Evolutionary conservation across 1,140 invertebrate species (phyloP), one percentile per base, ranked within the genome.

Genomic region (Orchestia grillus): DNA sequence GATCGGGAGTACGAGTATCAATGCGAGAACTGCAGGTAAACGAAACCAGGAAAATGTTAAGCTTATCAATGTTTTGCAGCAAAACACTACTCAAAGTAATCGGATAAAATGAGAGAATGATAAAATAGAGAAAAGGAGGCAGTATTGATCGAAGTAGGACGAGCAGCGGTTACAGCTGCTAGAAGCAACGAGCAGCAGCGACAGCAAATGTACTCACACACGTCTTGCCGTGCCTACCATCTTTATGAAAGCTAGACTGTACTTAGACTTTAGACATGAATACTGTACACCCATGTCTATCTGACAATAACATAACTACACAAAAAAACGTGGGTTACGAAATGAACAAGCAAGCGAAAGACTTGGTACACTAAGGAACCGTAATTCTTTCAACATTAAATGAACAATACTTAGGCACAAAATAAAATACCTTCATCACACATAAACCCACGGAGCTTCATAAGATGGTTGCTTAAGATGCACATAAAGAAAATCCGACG

Each of bases 141-240:
- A 42, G 88, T 90, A 90, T 90, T 90, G 88, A 90, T 90, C 88
- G 88, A 11, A 28, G 88, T 77, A 77, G 88, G 88, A 90, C 88
- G 42, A 41, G 88, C 88, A 44, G 88, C 88, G 43, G 88, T 90
- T 90, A 90, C 88, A 90, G 88, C 88, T 90, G 88, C 88, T 41
- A 4, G 88, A 90, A 41, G 88, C 36, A 28, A 90, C 41, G 28
- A 42, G 88, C 88, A 90, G 88, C 88, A 90, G 88, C 88, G 16
- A 44, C 88, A 42, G 88, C 88, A 90, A 41, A 6, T 87, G 88
- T 43, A 90, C 41, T 87, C 87, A 87, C 88, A 42, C 0, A 28
- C n/a, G 88, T 8, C 88, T 28, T 77, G 62, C 28, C 28, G 15
- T 28, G 28, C 62, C 62, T 77, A 77, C 28, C 62, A 36, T 77